phyloP scores from a whole-genome alignment of 2,888 invertebrate species.

The Xanthia togata region DNA sequence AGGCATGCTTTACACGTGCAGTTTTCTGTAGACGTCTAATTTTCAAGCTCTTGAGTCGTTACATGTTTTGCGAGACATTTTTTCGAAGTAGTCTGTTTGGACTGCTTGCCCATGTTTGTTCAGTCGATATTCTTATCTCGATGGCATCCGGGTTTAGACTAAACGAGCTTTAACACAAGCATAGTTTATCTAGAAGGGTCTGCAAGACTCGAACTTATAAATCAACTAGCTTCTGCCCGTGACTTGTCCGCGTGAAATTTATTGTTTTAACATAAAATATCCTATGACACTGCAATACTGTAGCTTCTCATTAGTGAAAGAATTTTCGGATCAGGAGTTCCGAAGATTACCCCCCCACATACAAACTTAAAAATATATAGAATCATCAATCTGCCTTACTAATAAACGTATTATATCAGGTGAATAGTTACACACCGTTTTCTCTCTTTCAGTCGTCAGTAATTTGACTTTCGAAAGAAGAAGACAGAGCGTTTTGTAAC shows the following conservation, averaged over 20 bases:
- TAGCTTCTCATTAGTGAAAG: neutral
- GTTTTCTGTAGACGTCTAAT: slow-evolving; percentile 1
- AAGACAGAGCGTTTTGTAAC: no score
- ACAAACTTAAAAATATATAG: no score
- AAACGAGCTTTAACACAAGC: neutral
- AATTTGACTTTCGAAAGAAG: no score
- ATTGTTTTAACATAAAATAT: no score
- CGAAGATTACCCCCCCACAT: no score
- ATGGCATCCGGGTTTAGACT: slow-evolving; percentile 47
- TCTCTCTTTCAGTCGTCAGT: no score
- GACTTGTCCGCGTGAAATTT: no score
- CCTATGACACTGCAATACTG: neutral
- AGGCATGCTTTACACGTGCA: neutral
- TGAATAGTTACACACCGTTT: no score
- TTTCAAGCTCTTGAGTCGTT: neutral
- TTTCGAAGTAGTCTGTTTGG: slow-evolving; percentile 26
- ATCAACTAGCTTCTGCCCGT: neutral
- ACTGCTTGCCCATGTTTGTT: slow-evolving; percentile 34
- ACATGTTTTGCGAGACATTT: slow-evolving; percentile 20
- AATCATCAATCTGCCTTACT: no score
- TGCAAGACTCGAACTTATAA: neutral
- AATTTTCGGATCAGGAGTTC: neutral
- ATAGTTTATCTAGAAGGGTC: neutral
- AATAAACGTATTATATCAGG: no score
- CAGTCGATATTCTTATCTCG: slow-evolving; percentile 47